Percentiles rank a stretch among this genome's conserved stretches.
Conservation (phyloP, 1,140 invertebrate genomes). For the Scaptomyza graminum region DNA sequence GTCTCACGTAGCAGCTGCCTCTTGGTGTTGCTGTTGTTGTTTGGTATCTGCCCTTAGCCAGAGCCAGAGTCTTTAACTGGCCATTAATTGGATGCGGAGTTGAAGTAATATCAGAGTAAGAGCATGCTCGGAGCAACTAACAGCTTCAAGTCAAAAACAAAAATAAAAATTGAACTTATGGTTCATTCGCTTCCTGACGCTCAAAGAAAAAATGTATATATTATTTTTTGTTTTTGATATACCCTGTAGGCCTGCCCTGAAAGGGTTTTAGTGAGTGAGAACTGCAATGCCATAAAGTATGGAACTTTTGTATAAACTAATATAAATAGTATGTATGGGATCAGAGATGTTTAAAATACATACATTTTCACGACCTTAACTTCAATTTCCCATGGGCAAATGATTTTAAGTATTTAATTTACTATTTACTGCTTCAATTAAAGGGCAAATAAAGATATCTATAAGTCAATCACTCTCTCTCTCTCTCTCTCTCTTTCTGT, state of each 20-base stretch:
- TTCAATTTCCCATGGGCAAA: too few relatives aligned
- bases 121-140: constrained; percentile 1
- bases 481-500: too few relatives aligned
- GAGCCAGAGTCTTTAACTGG: constrained; percentile 33
- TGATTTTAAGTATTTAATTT: too few relatives aligned
- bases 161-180: background rate
- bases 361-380: too few relatives aligned
- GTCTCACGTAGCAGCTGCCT: constrained; percentile 32
- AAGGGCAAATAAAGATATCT: background rate
- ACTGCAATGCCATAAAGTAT: too few relatives aligned
- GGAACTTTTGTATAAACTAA: too few relatives aligned
- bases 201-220: constrained; percentile 36
- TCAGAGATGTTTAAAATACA: too few relatives aligned
- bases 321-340: too few relatives aligned
- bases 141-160: background rate
- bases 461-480: background rate
- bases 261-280: background rate
- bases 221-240: background rate
- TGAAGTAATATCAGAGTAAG: constrained; percentile 8
- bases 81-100: constrained; percentile 48
- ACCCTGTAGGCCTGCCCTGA: constrained; percentile 11
- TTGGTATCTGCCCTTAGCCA: constrained; percentile 35
- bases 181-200: constrained; percentile 39
- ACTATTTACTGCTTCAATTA: background rate
- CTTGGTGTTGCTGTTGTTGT: background rate